phyloP scores from a whole-genome alignment of 2,888 invertebrate genomes.

The Acanthosoma haemorrhoidale region DNA sequence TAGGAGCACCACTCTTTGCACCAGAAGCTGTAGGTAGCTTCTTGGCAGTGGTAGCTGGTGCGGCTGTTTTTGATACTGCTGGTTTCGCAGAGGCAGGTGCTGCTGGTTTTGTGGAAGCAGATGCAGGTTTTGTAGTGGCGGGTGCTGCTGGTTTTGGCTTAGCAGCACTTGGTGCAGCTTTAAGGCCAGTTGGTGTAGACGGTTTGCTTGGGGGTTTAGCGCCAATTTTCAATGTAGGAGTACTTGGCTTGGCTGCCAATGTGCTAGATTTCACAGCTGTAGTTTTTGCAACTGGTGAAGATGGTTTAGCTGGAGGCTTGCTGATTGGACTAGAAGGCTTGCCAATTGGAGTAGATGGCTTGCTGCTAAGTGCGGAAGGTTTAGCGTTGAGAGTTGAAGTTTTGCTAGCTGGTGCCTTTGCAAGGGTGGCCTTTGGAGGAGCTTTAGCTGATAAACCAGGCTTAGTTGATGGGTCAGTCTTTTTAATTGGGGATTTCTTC shows the following conservation, averaged over 20 bases:
- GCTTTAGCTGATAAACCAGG: not conserved
- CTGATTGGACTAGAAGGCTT: slow-evolving; percentile 18
- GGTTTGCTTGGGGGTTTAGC: slow-evolving; percentile 23
- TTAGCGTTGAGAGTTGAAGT: no score
- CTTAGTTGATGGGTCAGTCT: slow-evolving; percentile 3
- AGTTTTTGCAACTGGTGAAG: slow-evolving; percentile 35
- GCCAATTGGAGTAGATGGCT: not conserved
- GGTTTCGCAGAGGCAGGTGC: slow-evolving; percentile 33
- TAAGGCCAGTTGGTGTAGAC: slow-evolving; percentile 18
- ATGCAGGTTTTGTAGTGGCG: slow-evolving; percentile 8
- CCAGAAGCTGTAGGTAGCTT: not conserved
- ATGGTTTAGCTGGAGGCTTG: slow-evolving; percentile 31
- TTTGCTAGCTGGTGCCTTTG: not conserved
- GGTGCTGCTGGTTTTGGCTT: slow-evolving; percentile 17
- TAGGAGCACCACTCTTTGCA: slow-evolving; percentile 43
- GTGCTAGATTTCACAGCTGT: not conserved
- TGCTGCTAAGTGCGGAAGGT: not conserved
- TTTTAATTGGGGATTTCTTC: slow-evolving; percentile 12
- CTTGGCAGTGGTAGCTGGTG: slow-evolving; percentile 42
- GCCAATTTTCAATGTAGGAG: not conserved
- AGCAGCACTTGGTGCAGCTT: slow-evolving; percentile 4
- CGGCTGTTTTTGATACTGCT: slow-evolving; percentile 42
- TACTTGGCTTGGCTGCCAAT: not conserved
- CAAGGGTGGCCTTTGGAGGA: not conserved
- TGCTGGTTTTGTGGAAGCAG: slow-evolving; percentile 32